Base-by-base conservation (phyloP, 1,140 invertebrate genomes). In the Penaeus chinensis region DNA sequence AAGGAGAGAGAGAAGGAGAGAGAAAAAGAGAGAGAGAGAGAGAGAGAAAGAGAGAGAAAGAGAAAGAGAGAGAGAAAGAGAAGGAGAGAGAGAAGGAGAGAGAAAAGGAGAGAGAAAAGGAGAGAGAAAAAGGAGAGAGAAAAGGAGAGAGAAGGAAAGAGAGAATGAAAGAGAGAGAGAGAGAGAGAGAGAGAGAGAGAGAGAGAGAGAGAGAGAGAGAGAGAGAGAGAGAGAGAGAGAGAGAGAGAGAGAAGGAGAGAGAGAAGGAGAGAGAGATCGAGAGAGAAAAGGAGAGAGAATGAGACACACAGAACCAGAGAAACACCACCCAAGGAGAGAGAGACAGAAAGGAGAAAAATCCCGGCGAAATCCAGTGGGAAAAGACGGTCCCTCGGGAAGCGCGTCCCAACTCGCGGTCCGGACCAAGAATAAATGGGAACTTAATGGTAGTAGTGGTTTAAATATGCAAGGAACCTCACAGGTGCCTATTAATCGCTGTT, bases 401-500 rank as follows among this genome's bases (percentile, higher is more conserved):
- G 47, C 18, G 3, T 16, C 22, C 54, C 24, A 16, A 16, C 47
- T 32, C 63, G 42, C 24, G 47, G 61, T 32, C 27, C 62, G 32
- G 61, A 61, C 42, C 81, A 27, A 47, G 76, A 85, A 85, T 78
- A 78, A 85, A 85, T 85, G 27, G 74, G 61, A 85, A 85, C 60
- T 79, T 79, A 85, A 85, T 78, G 84, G 84, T 78, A 47, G 54
- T 76, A 63, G 85, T 47, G 85, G 78, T 71, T 65, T 82, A 81
- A 87, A 74, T 87, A 87, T 87, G 79, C 85, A 87, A 76, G 66
- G 69, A 87, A 81, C 79, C 65, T 54, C 78, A 74, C 66, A 82
- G 69, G 85, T 77, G 79, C 82, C 85, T 74, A 87, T 87, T 82
- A 87, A 82, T 87, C 85, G 85, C 78, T 82, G 85, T 47, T 87